Evolutionary conservation across 1,140 invertebrate species (phyloP).

Genomic region (Galendromus occidentalis): DNA sequence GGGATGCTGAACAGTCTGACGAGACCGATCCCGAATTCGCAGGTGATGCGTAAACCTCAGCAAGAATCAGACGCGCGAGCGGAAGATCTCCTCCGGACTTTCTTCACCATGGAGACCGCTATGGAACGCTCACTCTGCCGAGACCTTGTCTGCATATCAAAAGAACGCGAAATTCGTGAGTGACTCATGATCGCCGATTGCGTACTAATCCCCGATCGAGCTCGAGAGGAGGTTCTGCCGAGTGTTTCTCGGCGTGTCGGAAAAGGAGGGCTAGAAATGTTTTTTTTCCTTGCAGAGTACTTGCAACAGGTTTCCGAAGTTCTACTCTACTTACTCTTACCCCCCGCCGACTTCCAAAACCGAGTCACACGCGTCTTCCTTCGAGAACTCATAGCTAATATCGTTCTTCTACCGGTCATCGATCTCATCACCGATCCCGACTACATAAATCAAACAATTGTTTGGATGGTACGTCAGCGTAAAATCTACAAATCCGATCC

Average conservation of each 20-base stretch:
- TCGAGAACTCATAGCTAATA: slow-evolving; percentile 57
- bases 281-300: slow-evolving; percentile 53
- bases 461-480: slow-evolving; percentile 54
- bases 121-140: slow-evolving; percentile 50
- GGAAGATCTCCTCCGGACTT: slow-evolving; percentile 44
- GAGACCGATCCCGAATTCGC: neutral
- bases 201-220: too few species aligned
- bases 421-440: slow-evolving; percentile 71
- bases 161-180: slow-evolving; percentile 33
- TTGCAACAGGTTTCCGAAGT: slow-evolving; percentile 62
- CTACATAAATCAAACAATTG: slow-evolving; percentile 75
- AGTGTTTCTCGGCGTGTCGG: too few species aligned
- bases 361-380: slow-evolving; percentile 44
- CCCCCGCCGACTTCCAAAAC: slow-evolving; percentile 65
- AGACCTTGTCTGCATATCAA: slow-evolving; percentile 32
- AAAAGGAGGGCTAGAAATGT: too few species aligned
- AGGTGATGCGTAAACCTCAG: slow-evolving; percentile 17
- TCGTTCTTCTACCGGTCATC: slow-evolving; percentile 55
- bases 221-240: too few species aligned
- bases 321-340: slow-evolving; percentile 58
- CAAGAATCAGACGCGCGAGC: slow-evolving; percentile 1
- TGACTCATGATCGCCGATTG: neutral
- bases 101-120: slow-evolving; percentile 67
- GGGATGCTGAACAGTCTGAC: neutral
- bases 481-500: neutral